Evolutionary conservation across 2,888 invertebrate genomes (phyloP), one percentile per base, ranked within the genome.

Genomic region (Crioceris asparagi): DNA sequence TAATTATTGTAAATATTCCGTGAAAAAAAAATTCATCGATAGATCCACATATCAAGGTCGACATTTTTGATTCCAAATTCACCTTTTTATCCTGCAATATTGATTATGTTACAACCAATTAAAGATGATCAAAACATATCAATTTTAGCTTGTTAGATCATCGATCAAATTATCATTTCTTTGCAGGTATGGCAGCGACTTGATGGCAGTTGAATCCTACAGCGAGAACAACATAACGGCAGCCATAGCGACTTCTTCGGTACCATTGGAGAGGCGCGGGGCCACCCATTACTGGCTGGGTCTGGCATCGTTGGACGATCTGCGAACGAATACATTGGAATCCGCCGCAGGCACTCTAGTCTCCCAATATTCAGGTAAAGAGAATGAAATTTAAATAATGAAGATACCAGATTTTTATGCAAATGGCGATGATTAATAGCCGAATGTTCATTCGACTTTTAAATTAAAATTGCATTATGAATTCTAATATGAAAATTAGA

Each of bases 311-410:
- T 74, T 92, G 43, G 92, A 92, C 65, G 90, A 91, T 65, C 74
- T 93, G 37, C 74, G 88, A 60, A 93, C 92, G 31, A 92, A 92
- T 64, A 92, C 91, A n/a, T 69, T 93, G 44, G 91, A 92, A 69
- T 91, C 92, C 3, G 90, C 92, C 17, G 85, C 87, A 35, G 91
- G 91, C 36, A 77, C 83, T 44, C 71, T 91, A 52, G 85, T 91
- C 41, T 90, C 91, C 5, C 91, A 92, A 66, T 92, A 91, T 62
- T 86, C 90, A 46, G 90, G 90, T 76, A 60, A 54, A 47, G 41
- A 34, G n/a, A 10, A 21, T 16, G 12, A n/a, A n/a, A n/a, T n/a
- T n/a, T n/a, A n/a, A n/a, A n/a, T n/a, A n/a, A n/a, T n/a, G n/a
- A n/a, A n/a, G n/a, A n/a, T n/a, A n/a, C n/a, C n/a, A n/a, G n/a